Conservation (phyloP, 2,797 vertebrate species). For the Cyclopterus lumpus region DNA sequence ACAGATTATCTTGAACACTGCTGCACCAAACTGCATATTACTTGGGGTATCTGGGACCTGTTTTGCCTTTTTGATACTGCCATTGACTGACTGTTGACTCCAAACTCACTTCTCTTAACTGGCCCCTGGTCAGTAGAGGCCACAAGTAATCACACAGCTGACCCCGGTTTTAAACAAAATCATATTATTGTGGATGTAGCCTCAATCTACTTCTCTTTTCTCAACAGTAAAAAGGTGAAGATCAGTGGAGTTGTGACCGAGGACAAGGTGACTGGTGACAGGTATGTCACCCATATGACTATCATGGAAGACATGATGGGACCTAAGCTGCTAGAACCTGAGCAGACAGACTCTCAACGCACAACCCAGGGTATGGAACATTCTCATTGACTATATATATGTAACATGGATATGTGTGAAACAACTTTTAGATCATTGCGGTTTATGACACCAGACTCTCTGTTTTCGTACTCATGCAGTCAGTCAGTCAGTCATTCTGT, state of each 20-base stretch:
- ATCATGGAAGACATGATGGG: conserved; percentile 80
- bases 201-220: background rate
- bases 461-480: background rate
- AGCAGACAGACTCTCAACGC: conserved; percentile 44
- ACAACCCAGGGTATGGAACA: conserved; percentile 48
- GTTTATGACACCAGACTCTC: background rate
- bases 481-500: background rate
- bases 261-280: conserved; percentile 84
- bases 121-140: too few species aligned
- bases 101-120: too few species aligned
- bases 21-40: too few species aligned
- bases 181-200: too few species aligned
- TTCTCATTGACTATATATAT: background rate
- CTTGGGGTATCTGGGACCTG: too few species aligned
- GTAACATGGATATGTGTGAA: background rate
- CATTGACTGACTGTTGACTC: too few species aligned
- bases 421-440: background rate
- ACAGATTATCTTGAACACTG: background rate
- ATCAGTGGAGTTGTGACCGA: conserved; percentile 79
- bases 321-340: conserved; percentile 63
- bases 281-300: conserved; percentile 78
- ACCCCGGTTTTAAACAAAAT: too few species aligned
- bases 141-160: too few species aligned
- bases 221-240: conserved; percentile 84
- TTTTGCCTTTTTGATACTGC: too few species aligned